These are phyloP conservation scores for Nephrotoma flavescens DNA, from an alignment of 2,888 invertebrate species.

Conservation along the genomic window DNA sequence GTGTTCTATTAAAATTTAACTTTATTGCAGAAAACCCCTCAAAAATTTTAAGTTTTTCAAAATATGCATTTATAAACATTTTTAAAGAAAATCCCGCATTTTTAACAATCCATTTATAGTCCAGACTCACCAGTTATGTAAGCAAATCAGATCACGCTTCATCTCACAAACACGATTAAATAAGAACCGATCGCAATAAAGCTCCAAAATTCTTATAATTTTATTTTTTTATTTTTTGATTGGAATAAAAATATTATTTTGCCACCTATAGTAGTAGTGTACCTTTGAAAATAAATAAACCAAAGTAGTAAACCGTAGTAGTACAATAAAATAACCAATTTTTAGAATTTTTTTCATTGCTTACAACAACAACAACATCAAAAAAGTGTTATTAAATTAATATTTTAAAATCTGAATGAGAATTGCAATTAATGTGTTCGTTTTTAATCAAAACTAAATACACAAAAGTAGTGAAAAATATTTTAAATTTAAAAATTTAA, in stretches of 20 bases:
- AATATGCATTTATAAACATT: too few relatives aligned
- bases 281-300: background rate
- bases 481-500: background rate
- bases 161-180: background rate
- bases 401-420: background rate
- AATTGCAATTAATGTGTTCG: background rate
- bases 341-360: background rate
- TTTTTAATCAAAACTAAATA: background rate
- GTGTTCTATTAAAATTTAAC: too few relatives aligned
- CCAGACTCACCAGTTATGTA: background rate
- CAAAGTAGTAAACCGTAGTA: background rate
- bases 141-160: slow-evolving; percentile 3
- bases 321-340: background rate
- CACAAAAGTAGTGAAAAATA: background rate
- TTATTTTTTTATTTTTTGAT: background rate
- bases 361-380: background rate
- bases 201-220: background rate
- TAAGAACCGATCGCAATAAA: background rate
- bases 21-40: too few relatives aligned
- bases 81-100: background rate
- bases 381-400: background rate
- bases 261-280: background rate
- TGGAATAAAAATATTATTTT: background rate
- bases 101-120: background rate
- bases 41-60: too few relatives aligned